Percentiles rank a stretch among this genome's conserved stretches.
These are phyloP conservation scores for Branchellion lobata DNA, from an alignment of 2,888 invertebrate species.

Conservation along the genomic window DNA sequence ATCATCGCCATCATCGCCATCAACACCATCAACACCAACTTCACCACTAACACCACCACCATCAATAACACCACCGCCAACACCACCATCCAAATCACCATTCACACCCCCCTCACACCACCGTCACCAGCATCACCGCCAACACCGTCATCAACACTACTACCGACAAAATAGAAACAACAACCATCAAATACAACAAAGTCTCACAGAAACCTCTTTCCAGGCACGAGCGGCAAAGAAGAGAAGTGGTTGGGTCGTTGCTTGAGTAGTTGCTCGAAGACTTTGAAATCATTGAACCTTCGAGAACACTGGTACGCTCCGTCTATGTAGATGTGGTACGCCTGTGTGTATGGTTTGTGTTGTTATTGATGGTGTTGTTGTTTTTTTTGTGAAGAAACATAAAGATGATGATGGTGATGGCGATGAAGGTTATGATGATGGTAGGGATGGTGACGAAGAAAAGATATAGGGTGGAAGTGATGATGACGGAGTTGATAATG, in stretches of 20 bases:
- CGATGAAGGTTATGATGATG: too few relatives aligned
- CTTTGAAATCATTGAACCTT: conserved; percentile 90
- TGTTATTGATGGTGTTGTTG: not conserved
- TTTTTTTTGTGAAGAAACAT: not conserved
- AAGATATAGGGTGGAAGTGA: not conserved
- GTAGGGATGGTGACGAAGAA: not conserved
- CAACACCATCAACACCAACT: too few relatives aligned
- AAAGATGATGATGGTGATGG: not conserved
- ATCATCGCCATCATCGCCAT: too few relatives aligned
- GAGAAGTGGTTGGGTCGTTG: conserved; percentile 91
- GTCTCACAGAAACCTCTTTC: conserved; percentile 99
- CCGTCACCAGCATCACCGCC: too few relatives aligned
- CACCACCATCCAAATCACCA: too few relatives aligned
- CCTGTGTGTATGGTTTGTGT: conserved; percentile 56
- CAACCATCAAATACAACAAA: conserved; percentile 48
- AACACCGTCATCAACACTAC: not conserved
- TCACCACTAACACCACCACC: too few relatives aligned
- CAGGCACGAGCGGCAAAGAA: conserved; percentile 96
- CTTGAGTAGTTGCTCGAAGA: conserved; percentile 81
- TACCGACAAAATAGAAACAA: not conserved
- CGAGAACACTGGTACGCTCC: conserved; percentile 93
- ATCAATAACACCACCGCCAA: too few relatives aligned
- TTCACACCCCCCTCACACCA: too few relatives aligned
- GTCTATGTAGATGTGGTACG: conserved; percentile 98
- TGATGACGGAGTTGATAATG: too few relatives aligned